phyloP scores from a whole-genome alignment of 2,797 vertebrate species.

The Cryptoprocta ferox region DNA sequence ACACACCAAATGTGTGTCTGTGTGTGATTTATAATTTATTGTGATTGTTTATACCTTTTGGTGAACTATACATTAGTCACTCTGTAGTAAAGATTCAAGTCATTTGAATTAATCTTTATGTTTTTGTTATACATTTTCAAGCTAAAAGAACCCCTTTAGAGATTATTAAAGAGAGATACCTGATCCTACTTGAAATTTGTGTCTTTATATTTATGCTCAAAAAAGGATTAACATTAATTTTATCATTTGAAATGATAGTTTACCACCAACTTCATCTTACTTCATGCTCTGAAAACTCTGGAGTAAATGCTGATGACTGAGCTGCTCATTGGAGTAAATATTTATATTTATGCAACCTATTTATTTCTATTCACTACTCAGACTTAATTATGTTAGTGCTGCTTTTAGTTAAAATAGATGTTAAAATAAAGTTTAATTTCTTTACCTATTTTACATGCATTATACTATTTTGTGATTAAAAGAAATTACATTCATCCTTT shows the following conservation, averaged over 20 bases:
- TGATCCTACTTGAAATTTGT: slow-evolving; percentile 19
- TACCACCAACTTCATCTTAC: background rate
- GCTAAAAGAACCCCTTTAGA: background rate
- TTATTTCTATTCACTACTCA: background rate
- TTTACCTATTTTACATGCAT: background rate
- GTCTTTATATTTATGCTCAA: slow-evolving; percentile 2
- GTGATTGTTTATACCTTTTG: background rate
- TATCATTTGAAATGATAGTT: slow-evolving; percentile 42
- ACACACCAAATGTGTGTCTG: background rate
- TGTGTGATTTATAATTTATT: background rate
- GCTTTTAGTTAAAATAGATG: slow-evolving; percentile 8
- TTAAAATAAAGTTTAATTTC: slow-evolving; percentile 23
- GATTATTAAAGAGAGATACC: slow-evolving; percentile 7
- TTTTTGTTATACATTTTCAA: slow-evolving; percentile 18
- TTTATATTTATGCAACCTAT: background rate
- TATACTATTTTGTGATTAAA: background rate
- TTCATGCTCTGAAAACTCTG: slow-evolving; percentile 34
- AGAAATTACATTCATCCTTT: background rate
- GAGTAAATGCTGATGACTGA: background rate
- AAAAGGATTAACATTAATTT: slow-evolving; percentile 37
- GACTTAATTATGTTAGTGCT: background rate
- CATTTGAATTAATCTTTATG: background rate
- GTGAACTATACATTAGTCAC: background rate
- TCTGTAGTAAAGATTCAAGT: background rate
- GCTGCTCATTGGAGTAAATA: background rate